Evolutionary conservation across 2,113 vertebrate species (phyloP), one percentile per base, ranked within the genome.

Genomic region (Tinamus guttatus): DNA sequence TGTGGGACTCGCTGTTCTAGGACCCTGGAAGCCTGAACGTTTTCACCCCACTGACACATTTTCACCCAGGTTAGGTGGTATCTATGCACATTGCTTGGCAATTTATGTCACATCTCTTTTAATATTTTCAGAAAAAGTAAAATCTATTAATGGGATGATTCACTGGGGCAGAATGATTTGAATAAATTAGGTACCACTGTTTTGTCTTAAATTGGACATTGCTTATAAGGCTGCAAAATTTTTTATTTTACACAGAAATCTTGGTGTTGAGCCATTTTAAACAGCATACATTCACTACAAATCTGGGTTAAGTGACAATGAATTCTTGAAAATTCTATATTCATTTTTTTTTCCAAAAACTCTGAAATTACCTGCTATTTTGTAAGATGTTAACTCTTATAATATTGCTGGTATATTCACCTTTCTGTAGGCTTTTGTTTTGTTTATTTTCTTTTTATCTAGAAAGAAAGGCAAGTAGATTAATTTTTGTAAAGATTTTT

Each of bases 321-420:
- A 87, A 67, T 63, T 63, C 59, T 87, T 95, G 77, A 95, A 59
- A 64, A 65, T 19, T 54, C 36, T 94, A 86, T 87, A 54, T 91
- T 95, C 67, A 54, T 45, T 73, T 52, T 54, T 40, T 11, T 80
- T 83, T 87, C 45, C 59, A 67, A 94, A 91, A 83, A 56, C 58
- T 70, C 84, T 67, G 40, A 91, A 92, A 73, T 87, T 27, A 69
- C 40, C 43, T 36, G 27, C 2, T 82, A 11, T 49, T 84, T 85
- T 73, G 40, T 69, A 89, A 87, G 89, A 41, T 59, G 21, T 54
- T 80, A 7, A 11, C 79, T 91, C n/a, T 51, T 27, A 74, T 11
- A 12, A 14, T 49, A 73, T 60, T 87, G 49, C 63, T 68, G 70
- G 25, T 34, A 54, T 2, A 32, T 8, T 54, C 4, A 2, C 5